Base-by-base conservation (phyloP, 92 coral and sea anemone genomes). In the Epizoanthus ramosus region DNA sequence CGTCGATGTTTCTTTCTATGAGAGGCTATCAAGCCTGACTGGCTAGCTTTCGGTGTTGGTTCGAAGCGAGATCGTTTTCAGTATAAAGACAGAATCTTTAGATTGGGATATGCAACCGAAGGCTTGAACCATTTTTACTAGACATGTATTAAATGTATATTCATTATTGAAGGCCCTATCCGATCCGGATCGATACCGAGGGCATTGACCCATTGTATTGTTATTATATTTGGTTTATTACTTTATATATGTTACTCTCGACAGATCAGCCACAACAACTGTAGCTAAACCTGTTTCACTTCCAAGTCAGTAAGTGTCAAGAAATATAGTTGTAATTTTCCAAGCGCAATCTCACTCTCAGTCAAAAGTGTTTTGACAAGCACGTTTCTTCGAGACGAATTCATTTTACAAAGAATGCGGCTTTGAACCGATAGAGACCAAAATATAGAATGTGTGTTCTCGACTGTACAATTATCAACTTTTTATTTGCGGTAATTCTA, bases 331-430 rank as follows among this genome's bases (percentile, higher is more conserved):
- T 19, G 28, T 14, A 15, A 4, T 31, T 28, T 28, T 67, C 21
- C 22, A 59, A n/a, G 8, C 24, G 18, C 50, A 35, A 41, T 10
- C 28, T 33, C 33, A 23, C 2, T 57, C 22, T 14, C 64, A 21
- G 64, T 21, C 21, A 14, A 28, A 6, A 14, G 12, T 28, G 12
- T 13, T 33, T 33, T 9, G 47, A 33, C 39, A 28, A 7, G 47
- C 47, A 15, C 47, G 72, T 67, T 33, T 67, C 72, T 67, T 67
- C 72, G 47, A 28, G 71, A 67, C 71, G 43, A 19, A 41, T 33
- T 33, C 18, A 16, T 9, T 28, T 67, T 28, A 41, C 28, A 3
- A 67, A 33, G 72, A 64, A 64, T 64, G 69, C 69, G 35, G 35
- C 28, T 25, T 28, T 22, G 3, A 50, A 50, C 72, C 43, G 17